Evolutionary conservation across 2,113 vertebrate genomes (phyloP), one percentile per base, ranked within the genome.

Genomic region (Spea bombifrons): DNA sequence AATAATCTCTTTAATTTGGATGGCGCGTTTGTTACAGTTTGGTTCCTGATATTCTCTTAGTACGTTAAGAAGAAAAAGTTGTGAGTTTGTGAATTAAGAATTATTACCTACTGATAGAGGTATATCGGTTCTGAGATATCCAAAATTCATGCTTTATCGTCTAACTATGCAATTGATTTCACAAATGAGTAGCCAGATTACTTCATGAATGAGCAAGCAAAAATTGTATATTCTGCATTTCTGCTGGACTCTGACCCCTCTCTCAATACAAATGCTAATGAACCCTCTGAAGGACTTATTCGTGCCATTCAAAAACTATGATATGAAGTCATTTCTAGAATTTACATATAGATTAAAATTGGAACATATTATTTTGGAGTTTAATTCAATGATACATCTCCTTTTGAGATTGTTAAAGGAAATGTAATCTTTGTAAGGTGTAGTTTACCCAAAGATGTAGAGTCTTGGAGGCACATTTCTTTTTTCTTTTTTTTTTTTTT

Each of bases 301-400:
- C 70, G 67, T 80, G 78, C 78, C 71, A 74, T 67, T 80, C 71
- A 80, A 74, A 80, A 30, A 74, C 64, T 50, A 61, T 66, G 78
- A 74, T 74, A 73, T 68, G 68, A 80, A 80, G 78, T 80, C 10
- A 80, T 74, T 80, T 80, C 64, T 74, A 44, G 52, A 74, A 80
- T 80, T 80, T 80, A 74, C 71, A 80, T 80, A 74, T 80, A 80
- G 71, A 80, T 80, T 80, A 80, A 80, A 80, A 61, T 43, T 68
- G 52, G 65, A 80, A 80, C 69, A 79, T 80, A 80, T 80, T 80
- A 80, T 80, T 74, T 80, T 80, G 30, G 45, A 59, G 52, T 74
- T 80, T 68, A 74, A 80, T 80, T 74, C 78, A 68, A 74, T 74
- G 71, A 80, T 80, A 80, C 48, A 66, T 80, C 43, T 55, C 63